These are phyloP conservation scores for Merluccius polli DNA, from an alignment of 2,797 vertebrate species.

Conservation along the genomic window DNA sequence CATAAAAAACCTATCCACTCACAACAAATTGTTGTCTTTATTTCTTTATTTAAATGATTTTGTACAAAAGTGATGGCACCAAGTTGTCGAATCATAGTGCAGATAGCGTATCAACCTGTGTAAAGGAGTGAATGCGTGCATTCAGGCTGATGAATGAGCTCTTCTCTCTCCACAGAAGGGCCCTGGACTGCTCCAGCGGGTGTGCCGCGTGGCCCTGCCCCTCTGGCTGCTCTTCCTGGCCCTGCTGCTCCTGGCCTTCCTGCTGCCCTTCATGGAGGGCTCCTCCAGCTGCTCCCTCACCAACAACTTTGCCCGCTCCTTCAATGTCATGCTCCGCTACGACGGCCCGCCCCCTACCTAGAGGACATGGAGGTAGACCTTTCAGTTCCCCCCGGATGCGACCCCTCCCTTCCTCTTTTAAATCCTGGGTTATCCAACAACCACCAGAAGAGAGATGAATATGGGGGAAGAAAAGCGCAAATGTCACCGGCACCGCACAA, in stretches of 20 bases:
- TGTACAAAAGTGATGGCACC: background rate
- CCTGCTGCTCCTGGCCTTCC: constrained; percentile 81
- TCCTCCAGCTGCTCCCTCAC: constrained; percentile 79
- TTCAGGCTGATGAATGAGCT: no score
- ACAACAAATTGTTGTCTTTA: no score
- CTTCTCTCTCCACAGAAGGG: constrained; percentile 60
- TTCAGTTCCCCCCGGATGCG: no score
- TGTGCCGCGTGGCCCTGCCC: constrained; percentile 80
- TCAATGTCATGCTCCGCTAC: constrained; percentile 87
- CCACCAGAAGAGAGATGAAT: background rate
- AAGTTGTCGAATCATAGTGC: no score
- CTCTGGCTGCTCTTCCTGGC: constrained; percentile 83
- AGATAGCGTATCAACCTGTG: no score
- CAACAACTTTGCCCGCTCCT: constrained; percentile 93
- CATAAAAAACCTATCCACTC: no score
- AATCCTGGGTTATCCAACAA: no score
- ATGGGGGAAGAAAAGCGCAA: background rate
- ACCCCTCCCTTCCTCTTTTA: background rate
- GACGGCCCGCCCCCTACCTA: constrained; percentile 86
- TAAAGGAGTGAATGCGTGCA: no score
- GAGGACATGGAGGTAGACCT: constrained; percentile 10
- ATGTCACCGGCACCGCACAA: background rate
- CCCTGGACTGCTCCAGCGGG: constrained; percentile 64
- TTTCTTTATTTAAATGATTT: background rate
- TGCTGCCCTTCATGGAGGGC: constrained; percentile 81